Evolutionary conservation across 2,113 vertebrate species (phyloP).

Genomic region (Urocynchramus pylzowi): DNA sequence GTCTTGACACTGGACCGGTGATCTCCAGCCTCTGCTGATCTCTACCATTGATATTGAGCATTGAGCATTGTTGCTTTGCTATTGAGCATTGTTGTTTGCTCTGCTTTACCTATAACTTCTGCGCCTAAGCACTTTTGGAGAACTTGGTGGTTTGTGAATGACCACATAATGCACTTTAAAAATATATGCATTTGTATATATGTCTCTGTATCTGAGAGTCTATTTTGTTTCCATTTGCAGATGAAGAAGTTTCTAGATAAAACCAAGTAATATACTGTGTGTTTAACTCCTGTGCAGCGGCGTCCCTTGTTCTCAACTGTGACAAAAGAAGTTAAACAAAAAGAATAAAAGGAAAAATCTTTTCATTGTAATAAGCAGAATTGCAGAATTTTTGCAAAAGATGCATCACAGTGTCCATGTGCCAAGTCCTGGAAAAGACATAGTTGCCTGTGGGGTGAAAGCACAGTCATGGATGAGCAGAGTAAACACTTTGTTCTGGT

Average conservation of each 20-base stretch:
- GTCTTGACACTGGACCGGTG: background rate
- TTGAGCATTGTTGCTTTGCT: background rate
- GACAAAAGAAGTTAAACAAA: background rate
- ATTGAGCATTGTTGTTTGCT: background rate
- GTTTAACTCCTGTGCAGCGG: background rate
- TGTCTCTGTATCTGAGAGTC: background rate
- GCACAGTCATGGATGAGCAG: background rate
- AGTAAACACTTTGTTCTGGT: background rate
- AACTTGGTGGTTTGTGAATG: background rate
- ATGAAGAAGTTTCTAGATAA: background rate
- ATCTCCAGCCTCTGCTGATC: background rate
- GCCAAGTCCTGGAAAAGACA: background rate
- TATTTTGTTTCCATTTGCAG: background rate
- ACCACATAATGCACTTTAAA: background rate
- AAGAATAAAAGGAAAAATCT: background rate
- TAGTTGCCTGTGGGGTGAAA: background rate
- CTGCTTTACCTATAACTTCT: background rate
- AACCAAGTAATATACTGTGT: background rate
- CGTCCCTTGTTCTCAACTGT: background rate
- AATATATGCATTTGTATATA: fast-evolving
- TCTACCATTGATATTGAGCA: fast-evolving
- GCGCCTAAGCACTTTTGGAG: background rate
- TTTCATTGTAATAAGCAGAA: background rate
- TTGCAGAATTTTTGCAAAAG: background rate
- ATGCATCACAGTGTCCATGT: background rate